Base-by-base conservation (phyloP, 2,113 vertebrate species). In the Anolis sagrei region DNA sequence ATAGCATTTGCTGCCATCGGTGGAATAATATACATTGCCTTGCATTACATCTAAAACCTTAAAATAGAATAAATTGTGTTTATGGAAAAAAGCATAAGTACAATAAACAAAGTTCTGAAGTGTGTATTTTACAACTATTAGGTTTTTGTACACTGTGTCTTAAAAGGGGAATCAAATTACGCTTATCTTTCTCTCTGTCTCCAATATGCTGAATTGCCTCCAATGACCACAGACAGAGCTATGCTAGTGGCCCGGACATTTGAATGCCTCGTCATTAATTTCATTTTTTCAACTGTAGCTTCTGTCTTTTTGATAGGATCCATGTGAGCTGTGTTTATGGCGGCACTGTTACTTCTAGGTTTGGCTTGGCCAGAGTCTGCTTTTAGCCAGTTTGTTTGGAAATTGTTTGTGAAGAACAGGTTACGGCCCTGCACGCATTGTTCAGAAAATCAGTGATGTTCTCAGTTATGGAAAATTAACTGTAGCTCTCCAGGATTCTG, bases 11-110 rank as follows among this genome's bases (percentile, higher is more conserved):
- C 21, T 82, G 58, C 11, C 58, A 25, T 75, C 39, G 48, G n/a
- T 34, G 3, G 44, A 66, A 51, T 85, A 79, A 58, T 74, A 48
- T 61, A 34, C 36, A 32, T 84, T 58, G 44, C 29, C 29, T 48
- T 76, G 76, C 36, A 21, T 76, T 19, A 7, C 16, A 25, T 58
- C 79, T 79, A 64, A 81, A 69, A 74, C 58, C 76, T 62, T 75
- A 74, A 79, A 75, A 48, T 49, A 58, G 87, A 79, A 73, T 54
- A 86, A 79, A 54, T 73, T 86, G 54, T 82, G 74, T 82, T 27
- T 49, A 58, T 86, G 83, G 76, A 85, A 85, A n/a, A 85, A 85
- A 85, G 34, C 49, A 10, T 58, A 79, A 86, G n/a, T 36, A 58
- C 23, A 61, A 36, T 48, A 82, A 81, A 44, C 54, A 74, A 25